Evolutionary conservation across 2,797 vertebrate genomes (phyloP), one percentile per base, ranked within the genome.

Genomic region (Spatula versicolor): DNA sequence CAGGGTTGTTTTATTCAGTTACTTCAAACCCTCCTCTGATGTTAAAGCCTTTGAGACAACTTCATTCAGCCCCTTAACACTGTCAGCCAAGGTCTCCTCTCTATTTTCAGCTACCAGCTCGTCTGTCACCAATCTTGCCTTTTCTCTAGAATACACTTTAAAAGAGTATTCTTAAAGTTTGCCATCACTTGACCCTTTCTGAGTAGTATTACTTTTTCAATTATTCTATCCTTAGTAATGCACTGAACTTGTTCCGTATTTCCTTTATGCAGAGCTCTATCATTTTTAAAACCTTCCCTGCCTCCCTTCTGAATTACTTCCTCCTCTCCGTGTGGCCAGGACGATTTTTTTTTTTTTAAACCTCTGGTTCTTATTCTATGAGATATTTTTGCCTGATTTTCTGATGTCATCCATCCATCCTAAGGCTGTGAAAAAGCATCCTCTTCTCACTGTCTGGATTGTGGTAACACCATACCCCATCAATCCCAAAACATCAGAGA

Each of bases 11-110:
- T 78, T 46, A 81, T 58, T 55, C 63, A 56, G 43, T 59, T 81
- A 86, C 74, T 92, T 93, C 80, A 91, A 95, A 66, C 13, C 30
- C n/a, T 63, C 26, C 52, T 79, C 69, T 88, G 62, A 92, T 77
- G 30, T 83, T 86, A 86, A 92, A 80, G 69, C 62, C 74, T 92
- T 93, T 81, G 62, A 88, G 62, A 86, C 19, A 92, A 67, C n/a
- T 58, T 74, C 35, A 85, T 58, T 93, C 55, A 43, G 30, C 66
- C 91, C 16, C 41, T 63, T 72, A 83, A 77, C 33, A 58, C 39
- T 54, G 22, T 52, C 30, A 69, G 37, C 58, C 15, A 84, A 73
- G 68, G 59, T 59, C 39, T 81, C 72, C 39, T 62, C 22, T 77
- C 43, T 79, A 9, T 67, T 93, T 80, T 77, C 74, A 84, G 59